Base-by-base conservation (phyloP, 2,113 vertebrate genomes). In the Chionomys nivalis region DNA sequence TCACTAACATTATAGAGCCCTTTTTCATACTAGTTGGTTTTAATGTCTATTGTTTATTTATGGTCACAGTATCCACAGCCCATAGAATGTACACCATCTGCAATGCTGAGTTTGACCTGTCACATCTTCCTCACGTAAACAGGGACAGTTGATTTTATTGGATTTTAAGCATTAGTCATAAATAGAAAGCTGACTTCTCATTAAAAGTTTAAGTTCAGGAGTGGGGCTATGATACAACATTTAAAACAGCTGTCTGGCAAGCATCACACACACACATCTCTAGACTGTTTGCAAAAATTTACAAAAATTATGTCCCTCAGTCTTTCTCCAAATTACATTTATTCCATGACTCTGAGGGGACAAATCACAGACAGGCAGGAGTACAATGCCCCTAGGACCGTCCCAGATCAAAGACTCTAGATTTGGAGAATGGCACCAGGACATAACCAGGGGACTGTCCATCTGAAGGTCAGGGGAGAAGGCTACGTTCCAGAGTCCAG, bases 351-450 rank as follows among this genome's bases (percentile, higher is more conserved):
- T 5, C 3, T 0, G 31, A 90, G 28, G 0, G 19, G 7, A 44
- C 0, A 5, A 23, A 39, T 12, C 23, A 7, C 0, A 13, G 7
- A 36, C 11, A 66, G 44, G 3, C 16, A 28, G 79, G 14, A 14
- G 47, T 1, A 2, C 44, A 70, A 11, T 47, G 47, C 24, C 33
- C 66, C 13, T n/a, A 6, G 47, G 23, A 47, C 44, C 13, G 14
- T 47, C 10, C 10, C 44, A 49, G 31, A 70, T 19, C 31, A 87
- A 47, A 36, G 47, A 36, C 7, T 36, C 65, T 52, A 31, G 10
- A 16, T 16, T 7, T 72, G 68, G 19, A 68, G 21, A 68, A 23
- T 52, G 31, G 28, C 36, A 16, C 36, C 3, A 31, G 13, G 49
- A 63, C 68, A 70, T 17, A 9, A 13, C 4, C 3, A 16, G 31